phyloP scores from a whole-genome alignment of 2,797 vertebrate species.

The Paramormyrops hopkinsi region DNA sequence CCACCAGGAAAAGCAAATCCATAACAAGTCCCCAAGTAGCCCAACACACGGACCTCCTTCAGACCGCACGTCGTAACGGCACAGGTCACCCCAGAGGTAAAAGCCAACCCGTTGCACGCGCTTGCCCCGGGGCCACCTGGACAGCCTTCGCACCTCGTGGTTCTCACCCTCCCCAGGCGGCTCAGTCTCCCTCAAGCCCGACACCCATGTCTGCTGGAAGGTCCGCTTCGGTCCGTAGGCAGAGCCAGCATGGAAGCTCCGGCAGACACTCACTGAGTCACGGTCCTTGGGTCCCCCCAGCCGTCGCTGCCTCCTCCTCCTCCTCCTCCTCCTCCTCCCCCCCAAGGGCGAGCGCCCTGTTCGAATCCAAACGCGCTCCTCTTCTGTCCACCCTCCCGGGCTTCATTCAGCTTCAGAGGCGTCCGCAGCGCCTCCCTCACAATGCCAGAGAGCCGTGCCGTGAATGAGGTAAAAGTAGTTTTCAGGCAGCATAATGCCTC shows the following conservation, averaged over 20 bases:
- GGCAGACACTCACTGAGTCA: slow-evolving; percentile 44
- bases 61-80: background rate
- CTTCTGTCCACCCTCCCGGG: slow-evolving; percentile 29
- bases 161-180: slow-evolving; percentile 31
- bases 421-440: slow-evolving; percentile 62
- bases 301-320: slow-evolving; percentile 38
- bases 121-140: slow-evolving; percentile 33
- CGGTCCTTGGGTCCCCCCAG: slow-evolving; percentile 45
- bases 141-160: slow-evolving; percentile 54
- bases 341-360: slow-evolving; percentile 37
- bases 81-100: slow-evolving; percentile 1
- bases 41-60: background rate
- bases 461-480: slow-evolving; percentile 72
- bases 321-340: slow-evolving; percentile 41
- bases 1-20: slow-evolving; percentile 38
- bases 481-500: slow-evolving; percentile 77
- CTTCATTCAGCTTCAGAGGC: slow-evolving; percentile 51
- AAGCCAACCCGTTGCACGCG: slow-evolving; percentile 28
- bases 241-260: slow-evolving; percentile 5
- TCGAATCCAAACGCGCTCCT: slow-evolving; percentile 43
- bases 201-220: slow-evolving; percentile 23
- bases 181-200: slow-evolving; percentile 17
- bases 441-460: slow-evolving; percentile 65
- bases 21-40: slow-evolving; percentile 16
- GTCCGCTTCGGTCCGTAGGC: slow-evolving; percentile 32